Base-by-base conservation (phyloP, 2,888 invertebrate species). In the Agapostemon virescens region DNA sequence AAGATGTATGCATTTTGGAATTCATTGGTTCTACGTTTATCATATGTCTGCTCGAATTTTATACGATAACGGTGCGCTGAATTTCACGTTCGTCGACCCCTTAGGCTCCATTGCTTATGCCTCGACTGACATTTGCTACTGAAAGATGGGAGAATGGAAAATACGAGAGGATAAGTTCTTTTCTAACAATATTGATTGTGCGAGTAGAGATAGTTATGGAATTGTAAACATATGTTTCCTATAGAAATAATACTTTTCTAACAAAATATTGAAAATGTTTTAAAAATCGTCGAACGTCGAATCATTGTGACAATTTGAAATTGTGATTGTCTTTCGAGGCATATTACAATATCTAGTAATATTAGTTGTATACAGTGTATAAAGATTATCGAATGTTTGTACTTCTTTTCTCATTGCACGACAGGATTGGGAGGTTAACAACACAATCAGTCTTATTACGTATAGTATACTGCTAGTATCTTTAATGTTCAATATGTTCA, bases 21-120 rank as follows among this genome's bases (percentile, higher is more conserved):
- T 83, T 91, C 30, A 63, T 90, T 33, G 88, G 89, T 4, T 91
- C 91, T 30, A 90, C 90, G 0, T 82, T 90, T 71, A 88, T 88
- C 49, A 90, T 91, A 68, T 92, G 92, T 70, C 85, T 91, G 23
- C 85, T 91, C 11, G 90, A 90, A 74, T 91, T 89, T 79, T 91
- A 89, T 79, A 87, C 88, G 36, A 86, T 91, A 70, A 86, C 84
- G 89, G 91, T 91, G 15, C 2, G 74, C 45, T 33, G 13, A 23
- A n/a, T 63, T 36, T 36, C n/a, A 63, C n/a, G 36, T 11, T 20
- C 11, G 2, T 33, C 9, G 20, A 2, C 61, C 9, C 20, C 61
- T 20, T 20, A 5, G 33, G 20, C 61, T 61, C 9, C 0, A 9
- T 20, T 11, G 20, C 3, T 20, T 33, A 61, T 61, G 33, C 20